Base-by-base conservation (phyloP, 2,888 invertebrate genomes). In the Trissonchulus sp. region DNA sequence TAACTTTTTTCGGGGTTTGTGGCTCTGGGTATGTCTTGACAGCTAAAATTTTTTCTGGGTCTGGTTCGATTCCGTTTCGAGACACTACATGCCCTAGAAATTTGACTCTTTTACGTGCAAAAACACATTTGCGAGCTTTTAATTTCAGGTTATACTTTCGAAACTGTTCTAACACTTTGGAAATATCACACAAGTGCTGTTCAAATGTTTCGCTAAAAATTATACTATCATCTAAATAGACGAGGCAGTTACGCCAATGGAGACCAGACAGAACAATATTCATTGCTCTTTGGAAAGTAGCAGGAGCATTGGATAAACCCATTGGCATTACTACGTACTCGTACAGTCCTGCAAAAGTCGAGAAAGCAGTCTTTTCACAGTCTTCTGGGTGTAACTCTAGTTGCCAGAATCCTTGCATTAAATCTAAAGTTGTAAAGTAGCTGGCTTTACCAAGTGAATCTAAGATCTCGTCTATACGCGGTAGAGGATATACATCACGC, bases 281-380 rank as follows among this genome's bases (percentile, higher is more conserved):
- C 34, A 74, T 74, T 8, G 76, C 73, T 30, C 77, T 37, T 74
- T 79, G 77, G 38, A 79, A 80, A 15, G 77, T 77, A 0, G 79
- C 76, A 31, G 77, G 77, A 34, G 77, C 77, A 36, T 77, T 78
- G 1, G 75, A 74, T 0, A 79, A 3, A 74, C 75, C 48, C 48
- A 48, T 48, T 15, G 48, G 48, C 48, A 48, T 48, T 15, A 23
- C 23, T 23, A 48, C 48, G 71, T 74, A 79, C 36, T 80, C 74
- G 35, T 69, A 79, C 30, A 78, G 76, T 1, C 79, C 77, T 8
- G 18, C 23, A 28, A 76, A 72, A 15, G 78, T 73, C 1, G 62
- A 48, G 38, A 79, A 78, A 30, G 78, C 77, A 34, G 79, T 77
- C 33, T 78, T 76, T 15, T 62, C 30, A 37, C 73, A 74, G 37